Conservation (phyloP, 2,888 invertebrate genomes). For the Tinea trinotella region DNA sequence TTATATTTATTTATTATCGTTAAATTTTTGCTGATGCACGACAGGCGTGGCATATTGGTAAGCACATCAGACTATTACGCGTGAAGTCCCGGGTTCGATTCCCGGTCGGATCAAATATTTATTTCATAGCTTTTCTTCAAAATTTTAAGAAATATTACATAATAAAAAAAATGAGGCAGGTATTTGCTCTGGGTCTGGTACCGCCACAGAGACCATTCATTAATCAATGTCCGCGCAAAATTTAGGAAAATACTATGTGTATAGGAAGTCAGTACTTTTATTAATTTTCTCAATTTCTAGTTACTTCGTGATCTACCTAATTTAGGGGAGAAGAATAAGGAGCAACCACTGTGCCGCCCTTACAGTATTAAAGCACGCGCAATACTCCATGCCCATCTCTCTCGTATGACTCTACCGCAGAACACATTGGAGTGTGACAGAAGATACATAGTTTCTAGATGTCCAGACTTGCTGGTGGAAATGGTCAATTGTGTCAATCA, state of each 20-base stretch:
- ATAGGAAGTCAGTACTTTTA: not conserved
- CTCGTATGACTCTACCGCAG: slow-evolving; percentile 84
- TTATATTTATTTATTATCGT: too few species aligned
- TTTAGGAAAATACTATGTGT: too few species aligned
- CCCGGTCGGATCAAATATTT: too few species aligned
- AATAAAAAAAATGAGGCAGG: too few species aligned
- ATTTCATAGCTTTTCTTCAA: not conserved
- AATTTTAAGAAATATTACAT: not conserved
- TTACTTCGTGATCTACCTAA: slow-evolving; percentile 92
- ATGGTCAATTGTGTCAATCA: slow-evolving; percentile 97
- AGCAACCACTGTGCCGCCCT: slow-evolving; percentile 90
- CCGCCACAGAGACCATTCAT: too few species aligned
- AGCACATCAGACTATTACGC: too few species aligned
- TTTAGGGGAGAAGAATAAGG: slow-evolving; percentile 96
- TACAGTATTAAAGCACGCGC: slow-evolving; percentile 96
- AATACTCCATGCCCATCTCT: slow-evolving; percentile 94
- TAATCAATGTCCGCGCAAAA: too few species aligned
- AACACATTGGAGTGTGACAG: slow-evolving; percentile 88
- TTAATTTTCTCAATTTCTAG: slow-evolving; percentile 50
- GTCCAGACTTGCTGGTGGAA: slow-evolving; percentile 96
- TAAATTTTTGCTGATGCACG: too few species aligned
- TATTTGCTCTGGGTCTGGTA: too few species aligned
- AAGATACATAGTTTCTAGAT: slow-evolving; percentile 87
- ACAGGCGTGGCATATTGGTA: too few species aligned
- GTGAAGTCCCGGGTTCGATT: not conserved